Percentiles rank a stretch among this genome's conserved stretches.
phyloP scores from a whole-genome alignment of 1,140 invertebrate genomes.

The Anastrepha obliqua region DNA sequence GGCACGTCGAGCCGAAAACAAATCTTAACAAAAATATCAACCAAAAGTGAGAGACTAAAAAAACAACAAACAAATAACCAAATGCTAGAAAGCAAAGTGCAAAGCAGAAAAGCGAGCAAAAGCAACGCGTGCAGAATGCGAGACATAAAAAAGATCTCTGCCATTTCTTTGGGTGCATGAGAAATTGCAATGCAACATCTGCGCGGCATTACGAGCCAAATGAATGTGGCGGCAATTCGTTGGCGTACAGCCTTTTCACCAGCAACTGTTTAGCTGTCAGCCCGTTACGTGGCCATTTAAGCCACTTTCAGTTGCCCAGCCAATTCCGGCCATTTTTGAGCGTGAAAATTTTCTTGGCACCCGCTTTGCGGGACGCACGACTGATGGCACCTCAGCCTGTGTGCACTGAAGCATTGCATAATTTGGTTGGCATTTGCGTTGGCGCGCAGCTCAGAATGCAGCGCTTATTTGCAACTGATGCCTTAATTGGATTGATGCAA shows the following conservation, averaged over 20 bases:
- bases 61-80: neutral
- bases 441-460: neutral
- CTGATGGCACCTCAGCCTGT: neutral
- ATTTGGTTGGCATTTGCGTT: conserved; percentile 32
- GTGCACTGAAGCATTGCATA: conserved; percentile 7
- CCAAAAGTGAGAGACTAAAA: neutral
- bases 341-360: neutral
- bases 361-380: neutral
- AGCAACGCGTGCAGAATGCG: neutral
- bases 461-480: conserved; percentile 6
- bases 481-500: conserved; percentile 14
- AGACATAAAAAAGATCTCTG: neutral
- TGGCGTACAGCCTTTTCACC: no score
- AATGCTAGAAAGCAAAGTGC: neutral
- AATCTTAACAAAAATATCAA: neutral
- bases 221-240: neutral
- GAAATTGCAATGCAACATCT: conserved; percentile 10
- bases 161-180: conserved; percentile 4
- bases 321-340: neutral
- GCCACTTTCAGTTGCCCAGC: neutral
- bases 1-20: neutral
- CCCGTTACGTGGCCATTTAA: neutral
- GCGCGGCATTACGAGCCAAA: conserved; percentile 32
- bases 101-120: neutral
- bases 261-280: neutral